Conservation (phyloP, 2,797 vertebrate species). For the Cynopterus sphinx region DNA sequence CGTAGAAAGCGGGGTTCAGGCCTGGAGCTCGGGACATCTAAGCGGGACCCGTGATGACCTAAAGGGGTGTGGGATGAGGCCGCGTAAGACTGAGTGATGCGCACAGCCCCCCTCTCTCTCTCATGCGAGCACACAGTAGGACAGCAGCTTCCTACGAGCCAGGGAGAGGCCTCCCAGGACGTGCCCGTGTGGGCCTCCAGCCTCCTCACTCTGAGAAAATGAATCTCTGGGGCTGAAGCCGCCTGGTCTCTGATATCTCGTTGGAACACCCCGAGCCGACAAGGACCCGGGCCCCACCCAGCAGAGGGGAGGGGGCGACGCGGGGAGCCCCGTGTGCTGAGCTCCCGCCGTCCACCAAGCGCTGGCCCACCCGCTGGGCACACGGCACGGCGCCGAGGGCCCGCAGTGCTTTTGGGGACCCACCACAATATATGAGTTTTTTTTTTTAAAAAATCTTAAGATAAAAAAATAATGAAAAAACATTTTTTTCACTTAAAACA, state of each 20-base stretch:
- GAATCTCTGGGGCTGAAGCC: not conserved
- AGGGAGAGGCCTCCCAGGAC: not conserved
- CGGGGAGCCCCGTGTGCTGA: not conserved
- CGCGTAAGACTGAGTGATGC: not conserved
- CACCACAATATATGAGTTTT: not conserved
- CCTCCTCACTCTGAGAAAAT: not conserved
- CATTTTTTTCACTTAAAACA: not conserved
- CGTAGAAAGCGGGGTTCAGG: not conserved
- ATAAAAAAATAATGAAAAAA: not conserved
- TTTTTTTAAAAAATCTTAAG: not conserved
- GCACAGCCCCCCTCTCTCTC: no score
- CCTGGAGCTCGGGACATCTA: not conserved
- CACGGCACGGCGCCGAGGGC: accelerated
- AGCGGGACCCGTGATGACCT: not conserved
- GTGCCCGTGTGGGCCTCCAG: not conserved
- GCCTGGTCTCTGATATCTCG: not conserved
- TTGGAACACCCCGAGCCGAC: not conserved
- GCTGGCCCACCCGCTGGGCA: not conserved
- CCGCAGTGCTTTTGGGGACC: not conserved
- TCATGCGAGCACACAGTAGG: not conserved
- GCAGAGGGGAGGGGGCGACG: not conserved
- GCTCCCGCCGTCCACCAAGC: no score
- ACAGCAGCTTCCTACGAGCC: accelerated
- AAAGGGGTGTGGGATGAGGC: not conserved
- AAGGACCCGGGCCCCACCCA: not conserved